phyloP scores from a whole-genome alignment of 2,888 invertebrate genomes.

The Rhagonycha lutea region DNA sequence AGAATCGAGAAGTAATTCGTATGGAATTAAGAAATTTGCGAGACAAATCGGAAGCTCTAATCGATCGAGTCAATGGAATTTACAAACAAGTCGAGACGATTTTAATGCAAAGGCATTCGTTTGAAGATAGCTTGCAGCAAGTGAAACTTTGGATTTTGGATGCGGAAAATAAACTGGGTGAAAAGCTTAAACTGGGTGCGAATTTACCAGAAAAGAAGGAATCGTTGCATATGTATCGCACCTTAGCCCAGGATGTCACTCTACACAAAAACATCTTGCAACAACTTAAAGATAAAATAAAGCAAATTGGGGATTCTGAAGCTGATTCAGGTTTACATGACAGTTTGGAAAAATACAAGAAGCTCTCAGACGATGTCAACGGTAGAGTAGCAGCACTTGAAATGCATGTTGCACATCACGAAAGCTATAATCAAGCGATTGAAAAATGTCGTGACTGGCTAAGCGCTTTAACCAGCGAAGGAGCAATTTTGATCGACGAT shows the following conservation, averaged over 20 bases:
- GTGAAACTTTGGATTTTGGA: conserved; percentile 86
- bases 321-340: conserved; percentile 74
- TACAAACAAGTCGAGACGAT: conserved; percentile 88
- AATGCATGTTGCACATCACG: conserved; percentile 78
- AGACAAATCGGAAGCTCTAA: conserved; percentile 81
- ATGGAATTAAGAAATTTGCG: conserved; percentile 80
- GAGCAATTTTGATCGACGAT: conserved; percentile 76
- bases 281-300: conserved; percentile 82
- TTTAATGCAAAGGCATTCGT: conserved; percentile 87
- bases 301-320: conserved; percentile 78
- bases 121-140: conserved; percentile 90
- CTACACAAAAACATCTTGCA: conserved; percentile 84
- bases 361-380: conserved; percentile 68
- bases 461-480: conserved; percentile 77
- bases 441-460: conserved; percentile 85
- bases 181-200: conserved; percentile 73
- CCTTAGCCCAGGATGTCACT: conserved; percentile 82
- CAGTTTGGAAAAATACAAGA: conserved; percentile 73
- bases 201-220: conserved; percentile 88
- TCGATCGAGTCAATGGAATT: conserved; percentile 81
- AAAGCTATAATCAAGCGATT: conserved; percentile 77
- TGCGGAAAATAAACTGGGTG: conserved; percentile 73
- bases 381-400: conserved; percentile 70
- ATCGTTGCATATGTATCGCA: conserved; percentile 79
- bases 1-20: conserved; percentile 84